Evolutionary conservation across 2,797 vertebrate species (phyloP).

Genomic region (Coregonus ussuriensis): DNA sequence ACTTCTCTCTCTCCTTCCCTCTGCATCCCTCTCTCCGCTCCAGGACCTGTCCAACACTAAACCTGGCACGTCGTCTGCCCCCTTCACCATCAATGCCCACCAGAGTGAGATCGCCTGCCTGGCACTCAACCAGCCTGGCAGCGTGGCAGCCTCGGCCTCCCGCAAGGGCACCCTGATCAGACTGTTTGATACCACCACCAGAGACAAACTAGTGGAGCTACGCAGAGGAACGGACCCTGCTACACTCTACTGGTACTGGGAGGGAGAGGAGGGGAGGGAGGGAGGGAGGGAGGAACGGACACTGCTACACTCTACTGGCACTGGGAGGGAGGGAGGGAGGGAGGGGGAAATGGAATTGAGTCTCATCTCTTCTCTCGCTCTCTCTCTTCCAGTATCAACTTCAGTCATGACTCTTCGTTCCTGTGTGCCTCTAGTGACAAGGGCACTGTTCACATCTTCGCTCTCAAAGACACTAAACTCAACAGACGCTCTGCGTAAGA

Average conservation of each 20-base stretch:
- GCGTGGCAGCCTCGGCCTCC: slow-evolving; percentile 88
- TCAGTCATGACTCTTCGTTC: slow-evolving; percentile 93
- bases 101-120: slow-evolving; percentile 91
- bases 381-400: slow-evolving; percentile 84
- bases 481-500: slow-evolving; percentile 91
- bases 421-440: slow-evolving; percentile 93
- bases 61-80: slow-evolving; percentile 87
- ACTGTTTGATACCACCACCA: slow-evolving; percentile 90
- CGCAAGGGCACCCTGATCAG: slow-evolving; percentile 92
- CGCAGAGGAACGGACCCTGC: slow-evolving; percentile 90
- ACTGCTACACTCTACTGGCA: too few relatives aligned
- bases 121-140: slow-evolving; percentile 88
- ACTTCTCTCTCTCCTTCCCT: not conserved
- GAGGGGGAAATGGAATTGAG: not conserved
- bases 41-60: slow-evolving; percentile 89
- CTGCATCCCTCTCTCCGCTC: slow-evolving; percentile 2
- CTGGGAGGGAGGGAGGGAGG: too few relatives aligned
- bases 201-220: slow-evolving; percentile 90
- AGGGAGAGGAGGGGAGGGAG: too few relatives aligned
- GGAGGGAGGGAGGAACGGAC: too few relatives aligned
- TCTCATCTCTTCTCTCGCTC: not conserved
- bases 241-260: slow-evolving; percentile 76
- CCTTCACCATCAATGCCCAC: slow-evolving; percentile 92
- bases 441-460: slow-evolving; percentile 92
- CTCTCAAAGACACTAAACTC: slow-evolving; percentile 90